Conservation (phyloP, 2,113 vertebrate genomes). For the Anhinga rufa region DNA sequence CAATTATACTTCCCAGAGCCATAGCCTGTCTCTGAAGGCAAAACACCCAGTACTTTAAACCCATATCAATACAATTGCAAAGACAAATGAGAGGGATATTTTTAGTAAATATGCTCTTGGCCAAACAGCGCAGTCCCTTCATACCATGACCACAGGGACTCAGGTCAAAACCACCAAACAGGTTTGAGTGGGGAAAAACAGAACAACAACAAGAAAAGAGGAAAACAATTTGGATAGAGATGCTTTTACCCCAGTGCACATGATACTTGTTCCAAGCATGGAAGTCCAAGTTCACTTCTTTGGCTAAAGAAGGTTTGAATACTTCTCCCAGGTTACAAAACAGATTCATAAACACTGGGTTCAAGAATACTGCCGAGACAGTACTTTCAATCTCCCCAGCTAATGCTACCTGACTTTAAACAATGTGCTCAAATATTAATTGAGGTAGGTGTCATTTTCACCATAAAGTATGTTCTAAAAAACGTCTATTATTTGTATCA, state of each 20-base stretch:
- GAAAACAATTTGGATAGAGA: not conserved
- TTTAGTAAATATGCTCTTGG: not conserved
- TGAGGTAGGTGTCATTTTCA: not conserved
- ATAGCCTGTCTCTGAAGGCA: not conserved
- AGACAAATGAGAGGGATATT: not conserved
- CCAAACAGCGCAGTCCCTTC: not conserved
- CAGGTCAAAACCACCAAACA: not conserved
- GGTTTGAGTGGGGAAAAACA: not conserved
- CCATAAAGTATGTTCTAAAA: not conserved
- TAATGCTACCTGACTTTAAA: not conserved
- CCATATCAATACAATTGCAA: not conserved
- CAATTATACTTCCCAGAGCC: not conserved
- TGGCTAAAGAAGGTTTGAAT: not conserved
- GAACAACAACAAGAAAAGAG: not conserved
- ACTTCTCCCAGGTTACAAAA: not conserved
- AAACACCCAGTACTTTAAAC: not conserved
- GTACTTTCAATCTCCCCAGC: not conserved
- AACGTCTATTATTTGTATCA: not conserved
- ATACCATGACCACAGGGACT: not conserved
- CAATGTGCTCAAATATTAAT: not conserved
- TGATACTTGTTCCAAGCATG: not conserved
- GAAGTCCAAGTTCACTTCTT: not conserved
- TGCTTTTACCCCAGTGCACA: not conserved
- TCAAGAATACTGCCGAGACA: not conserved
- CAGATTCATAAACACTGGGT: not conserved